A percentile compares a stretch with the other conserved stretches of the same genome.
Evolutionary conservation across 1,140 invertebrate genomes (phyloP).

Genomic region (Pentalonia nigronervosa): DNA sequence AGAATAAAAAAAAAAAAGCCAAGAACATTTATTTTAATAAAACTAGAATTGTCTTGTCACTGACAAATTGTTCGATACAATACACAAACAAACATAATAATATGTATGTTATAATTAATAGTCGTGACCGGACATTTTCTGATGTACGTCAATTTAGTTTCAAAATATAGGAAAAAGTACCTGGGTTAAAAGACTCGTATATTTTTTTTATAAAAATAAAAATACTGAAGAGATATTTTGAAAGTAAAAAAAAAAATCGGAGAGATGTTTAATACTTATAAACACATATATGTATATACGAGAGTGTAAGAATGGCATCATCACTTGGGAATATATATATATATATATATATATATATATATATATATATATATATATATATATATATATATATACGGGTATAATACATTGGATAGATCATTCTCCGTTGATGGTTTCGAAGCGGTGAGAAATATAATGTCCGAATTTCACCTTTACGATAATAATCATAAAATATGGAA

Average conservation of each 20-base stretch:
- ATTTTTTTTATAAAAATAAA: background rate
- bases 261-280: background rate
- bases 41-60: background rate
- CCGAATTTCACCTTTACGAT: background rate
- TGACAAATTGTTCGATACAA: background rate
- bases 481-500: background rate
- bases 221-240: background rate
- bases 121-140: background rate
- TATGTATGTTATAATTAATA: background rate
- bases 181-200: background rate
- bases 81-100: background rate
- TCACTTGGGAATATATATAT: background rate
- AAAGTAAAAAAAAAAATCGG: background rate
- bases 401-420: background rate
- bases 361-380: background rate
- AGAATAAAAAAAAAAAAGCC: background rate
- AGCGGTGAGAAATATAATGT: background rate
- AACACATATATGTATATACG: no score
- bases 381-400: background rate
- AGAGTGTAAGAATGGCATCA: background rate
- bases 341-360: background rate
- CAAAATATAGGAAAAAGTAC: background rate
- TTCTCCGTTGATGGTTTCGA: background rate
- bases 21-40: background rate
- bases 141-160: background rate